Evolutionary conservation across 2,888 invertebrate genomes (phyloP).

Genomic region (Odontocerum albicorne): DNA sequence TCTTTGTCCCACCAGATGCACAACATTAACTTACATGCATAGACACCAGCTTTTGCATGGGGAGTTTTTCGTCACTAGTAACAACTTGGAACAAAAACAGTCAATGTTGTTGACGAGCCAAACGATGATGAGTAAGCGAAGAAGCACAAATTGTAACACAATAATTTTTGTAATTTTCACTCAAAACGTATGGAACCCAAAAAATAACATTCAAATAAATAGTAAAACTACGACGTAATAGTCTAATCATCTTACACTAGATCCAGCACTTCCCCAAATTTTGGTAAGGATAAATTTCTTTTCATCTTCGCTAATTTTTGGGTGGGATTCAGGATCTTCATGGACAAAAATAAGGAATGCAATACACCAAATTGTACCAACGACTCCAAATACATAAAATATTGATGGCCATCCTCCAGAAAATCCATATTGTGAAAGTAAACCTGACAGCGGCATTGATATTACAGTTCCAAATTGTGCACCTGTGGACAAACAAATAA

Average conservation of each 20-base stretch:
- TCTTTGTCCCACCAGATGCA: too few species aligned
- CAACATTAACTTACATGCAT: too few species aligned
- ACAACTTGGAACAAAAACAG: too few species aligned
- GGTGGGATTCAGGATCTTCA: slow-evolving; percentile 77
- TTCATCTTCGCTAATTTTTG: slow-evolving; percentile 73
- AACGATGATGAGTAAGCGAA: too few species aligned
- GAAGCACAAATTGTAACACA: background rate
- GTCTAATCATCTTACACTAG: slow-evolving; percentile 61
- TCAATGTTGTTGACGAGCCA: too few species aligned
- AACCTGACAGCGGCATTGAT: slow-evolving; percentile 85
- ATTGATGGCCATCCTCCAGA: slow-evolving; percentile 87
- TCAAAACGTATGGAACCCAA: too few species aligned
- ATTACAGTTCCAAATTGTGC: slow-evolving; percentile 91
- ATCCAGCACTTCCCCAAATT: slow-evolving; percentile 74
- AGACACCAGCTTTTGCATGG: too few species aligned
- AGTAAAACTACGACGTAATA: background rate
- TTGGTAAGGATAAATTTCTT: slow-evolving; percentile 79
- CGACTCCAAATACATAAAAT: slow-evolving; percentile 83
- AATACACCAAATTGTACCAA: slow-evolving; percentile 82
- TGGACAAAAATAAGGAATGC: slow-evolving; percentile 69
- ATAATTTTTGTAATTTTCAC: too few species aligned
- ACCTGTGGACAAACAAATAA: too few species aligned
- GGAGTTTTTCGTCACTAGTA: too few species aligned
- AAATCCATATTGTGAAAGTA: slow-evolving; percentile 76
- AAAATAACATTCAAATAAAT: slow-evolving; percentile 7